A percentile compares a stretch with the other conserved stretches of the same genome.
Conservation (phyloP, 2,888 invertebrate genomes). For the Nomada fabriciana region DNA sequence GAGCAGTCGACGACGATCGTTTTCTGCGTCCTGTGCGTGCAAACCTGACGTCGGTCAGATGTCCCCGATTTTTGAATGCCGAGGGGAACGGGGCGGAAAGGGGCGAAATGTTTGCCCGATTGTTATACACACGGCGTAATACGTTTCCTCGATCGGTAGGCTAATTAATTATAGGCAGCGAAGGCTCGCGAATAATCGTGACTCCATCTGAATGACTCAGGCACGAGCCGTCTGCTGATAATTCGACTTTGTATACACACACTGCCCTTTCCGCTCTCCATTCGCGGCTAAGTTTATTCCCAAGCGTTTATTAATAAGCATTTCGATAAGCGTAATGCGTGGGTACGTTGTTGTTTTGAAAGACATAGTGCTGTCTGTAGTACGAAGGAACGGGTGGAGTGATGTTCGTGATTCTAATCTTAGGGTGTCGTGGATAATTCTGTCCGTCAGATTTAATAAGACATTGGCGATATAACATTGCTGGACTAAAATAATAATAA, state of each 20-base stretch:
- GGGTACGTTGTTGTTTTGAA: background rate
- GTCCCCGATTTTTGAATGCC: slow-evolving; percentile 23
- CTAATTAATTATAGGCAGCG: slow-evolving; percentile 65
- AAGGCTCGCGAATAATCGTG: slow-evolving; percentile 44
- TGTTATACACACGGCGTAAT: background rate
- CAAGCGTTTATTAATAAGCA: slow-evolving; percentile 24
- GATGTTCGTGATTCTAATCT: background rate
- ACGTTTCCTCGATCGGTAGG: slow-evolving; percentile 36
- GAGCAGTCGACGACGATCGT: slow-evolving; percentile 39
- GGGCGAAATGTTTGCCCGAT: slow-evolving; percentile 3
- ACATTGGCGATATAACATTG: too few relatives aligned
- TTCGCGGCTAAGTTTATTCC: background rate
- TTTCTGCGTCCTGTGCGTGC: slow-evolving; percentile 32
- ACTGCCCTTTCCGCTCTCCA: background rate
- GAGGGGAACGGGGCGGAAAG: background rate
- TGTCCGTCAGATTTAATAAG: too few relatives aligned
- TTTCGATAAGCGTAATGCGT: background rate
- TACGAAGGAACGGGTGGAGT: background rate
- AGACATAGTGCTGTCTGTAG: background rate
- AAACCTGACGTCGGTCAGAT: slow-evolving; percentile 46
- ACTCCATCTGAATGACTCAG: slow-evolving; percentile 5
- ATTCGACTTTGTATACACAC: background rate
- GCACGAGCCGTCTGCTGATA: slow-evolving; percentile 6
- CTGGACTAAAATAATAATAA: too few relatives aligned
- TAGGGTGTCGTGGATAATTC: too few relatives aligned